Evolutionary conservation across 2,113 vertebrate genomes (phyloP), one percentile per base, ranked within the genome.

Genomic region (Trichechus manatus): DNA sequence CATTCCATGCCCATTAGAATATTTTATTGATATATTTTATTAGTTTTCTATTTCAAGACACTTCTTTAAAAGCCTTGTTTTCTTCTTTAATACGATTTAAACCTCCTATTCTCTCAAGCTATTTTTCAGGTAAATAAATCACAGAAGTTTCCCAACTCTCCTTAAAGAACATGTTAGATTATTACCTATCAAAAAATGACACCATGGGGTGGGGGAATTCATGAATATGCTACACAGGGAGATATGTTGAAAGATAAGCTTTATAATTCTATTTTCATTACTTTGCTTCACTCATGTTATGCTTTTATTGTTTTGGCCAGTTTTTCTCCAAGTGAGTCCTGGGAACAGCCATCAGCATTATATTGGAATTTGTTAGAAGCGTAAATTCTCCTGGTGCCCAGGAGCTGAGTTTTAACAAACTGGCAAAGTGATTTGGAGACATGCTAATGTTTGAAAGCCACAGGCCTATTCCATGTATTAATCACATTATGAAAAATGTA

Each of bases 121-220:
- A 5, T 94, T 97, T 94, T 83, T 84, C 25, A 78, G 53, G 29
- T 8, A 77, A 84, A 70, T 84, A 87, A 87, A 84, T 80, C 22
- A 74, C 36, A 83, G 23, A 53, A 75, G 3, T 80, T 87, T 93
- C 50, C n/a, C 47, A 75, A 70, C 19, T 95, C 15, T 44, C n/a
- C 23, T 93, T 84, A 63, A 82, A 75, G 64, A 89, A 84, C 9
- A 44, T 33, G 0, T 63, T 63, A 80, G 87, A 90, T 68, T 80
- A 95, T 89, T 39, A 82, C 20, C 19, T 53, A 85, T 3, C 50
- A 93, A 70, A 59, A 89, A 97, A 91, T 72, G 4, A 31, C 22
- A 47, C 7, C 29, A 36, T 31, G 4, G 36, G 13, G 20, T 13
- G 11, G 14, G 27, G 86, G 7, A 80, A 87, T 10, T 70, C 47